Evolutionary conservation across 2,797 vertebrate species (phyloP), one percentile per base, ranked within the genome.

Genomic region (Anguilla pacifica): DNA sequence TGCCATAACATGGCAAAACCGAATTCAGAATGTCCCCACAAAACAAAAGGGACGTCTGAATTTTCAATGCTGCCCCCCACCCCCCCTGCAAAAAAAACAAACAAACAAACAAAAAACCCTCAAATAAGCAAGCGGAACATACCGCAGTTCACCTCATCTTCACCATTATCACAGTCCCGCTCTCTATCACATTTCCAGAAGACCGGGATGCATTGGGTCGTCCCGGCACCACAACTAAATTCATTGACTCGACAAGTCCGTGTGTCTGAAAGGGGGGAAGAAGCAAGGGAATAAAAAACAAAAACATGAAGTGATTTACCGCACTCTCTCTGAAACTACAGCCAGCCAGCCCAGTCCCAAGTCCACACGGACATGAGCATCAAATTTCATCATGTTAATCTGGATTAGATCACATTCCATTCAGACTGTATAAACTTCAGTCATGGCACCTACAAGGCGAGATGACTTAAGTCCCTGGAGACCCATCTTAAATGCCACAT

Each of bases 161-260:
- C 97, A 89, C 96, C 98, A 89, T 95, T 97, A 95, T 98, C 97
- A 90, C 99, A 99, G 95, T 99, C 99, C 91, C 93, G 97, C 94
- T 99, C 98, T 88, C 98, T 97, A 89, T 99, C 99, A 92, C 99
- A 99, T 89, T 98, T 97, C 99, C 99, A 99, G 94, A 97, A 98
- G 86, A 96, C 79, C 5, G 99, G 98, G 92, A 99, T 97, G 88
- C 99, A 99, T 90, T 98, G 97, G 51, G 97, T 97, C 90, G 98
- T 98, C 84, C 96, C 97, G 1, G 96, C 94, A 6, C 98, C 98
- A 91, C 99, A 99, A 95, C 97, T 98, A 90, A 99, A 97, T 96
- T 99, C 98, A 85, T 98, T 98, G 91, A 96, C 92, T 70, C 96
- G 96, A 91, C 99, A 99, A 0, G 97, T 99, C 95, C 97, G 97